Conservation (phyloP, 2,113 vertebrate genomes). For the Hemicordylus capensis region DNA sequence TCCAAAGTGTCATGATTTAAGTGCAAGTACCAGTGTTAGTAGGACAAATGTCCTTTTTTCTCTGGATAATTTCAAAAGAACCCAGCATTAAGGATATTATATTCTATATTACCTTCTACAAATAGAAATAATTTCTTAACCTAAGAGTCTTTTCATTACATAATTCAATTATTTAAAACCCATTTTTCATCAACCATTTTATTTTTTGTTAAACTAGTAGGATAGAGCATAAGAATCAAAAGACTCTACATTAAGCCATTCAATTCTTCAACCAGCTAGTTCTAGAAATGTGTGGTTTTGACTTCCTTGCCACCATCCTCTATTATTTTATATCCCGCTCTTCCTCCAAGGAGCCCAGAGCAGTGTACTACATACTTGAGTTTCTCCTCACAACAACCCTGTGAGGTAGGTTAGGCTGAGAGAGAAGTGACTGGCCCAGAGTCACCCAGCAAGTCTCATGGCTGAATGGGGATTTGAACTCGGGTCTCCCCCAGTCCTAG, state of each 20-base stretch:
- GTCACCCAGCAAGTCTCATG: too few relatives aligned
- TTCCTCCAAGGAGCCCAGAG: too few relatives aligned
- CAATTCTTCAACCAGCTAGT: neutral
- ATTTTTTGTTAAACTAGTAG: neutral
- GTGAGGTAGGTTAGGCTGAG: too few relatives aligned
- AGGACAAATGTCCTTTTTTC: neutral
- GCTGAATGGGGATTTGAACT: too few relatives aligned
- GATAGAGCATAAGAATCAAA: neutral
- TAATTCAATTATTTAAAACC: neutral
- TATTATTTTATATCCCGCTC: too few relatives aligned
- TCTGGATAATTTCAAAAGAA: neutral
- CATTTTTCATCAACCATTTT: too few relatives aligned
- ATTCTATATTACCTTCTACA: neutral
- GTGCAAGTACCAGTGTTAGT: neutral
- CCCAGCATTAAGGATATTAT: neutral
- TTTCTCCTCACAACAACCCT: too few relatives aligned
- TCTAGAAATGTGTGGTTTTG: neutral
- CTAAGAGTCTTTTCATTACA: neutral
- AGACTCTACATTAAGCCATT: neutral
- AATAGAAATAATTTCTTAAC: neutral
- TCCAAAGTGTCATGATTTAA: neutral
- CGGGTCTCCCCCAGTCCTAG: too few relatives aligned
- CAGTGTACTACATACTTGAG: too few relatives aligned
- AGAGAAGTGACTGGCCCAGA: too few relatives aligned
- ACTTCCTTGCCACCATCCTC: neutral